Base-by-base conservation (phyloP, 1,140 invertebrate species). In the Notospermus geniculatus region DNA sequence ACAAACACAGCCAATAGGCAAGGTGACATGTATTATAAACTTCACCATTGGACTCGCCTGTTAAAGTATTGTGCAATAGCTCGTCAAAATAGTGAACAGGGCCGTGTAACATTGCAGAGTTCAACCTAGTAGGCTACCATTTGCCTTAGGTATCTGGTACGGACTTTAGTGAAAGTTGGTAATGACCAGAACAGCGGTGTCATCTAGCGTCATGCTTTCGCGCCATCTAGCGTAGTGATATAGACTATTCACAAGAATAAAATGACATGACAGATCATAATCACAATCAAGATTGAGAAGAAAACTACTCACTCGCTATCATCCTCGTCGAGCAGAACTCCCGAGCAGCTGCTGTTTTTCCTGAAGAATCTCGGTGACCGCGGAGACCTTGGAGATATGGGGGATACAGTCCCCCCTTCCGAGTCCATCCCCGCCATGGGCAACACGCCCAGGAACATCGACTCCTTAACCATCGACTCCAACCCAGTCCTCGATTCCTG, bases 281-380 rank as follows among this genome's bases (percentile, higher is more conserved):
- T 13, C 39, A 13, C 11, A 43, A 43, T 13, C 11, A 43, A 43
- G 19, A 19, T 13, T 11, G 39, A 43, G 11, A 43, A 43, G n/a
- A n/a, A n/a, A n/a, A n/a, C 32, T 36, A 50, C 46, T 50, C 25
- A 50, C 46, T 50, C 46, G 46, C 46, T 50, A 50, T 50, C 46
- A n/a, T 50, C 46, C 19, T 19, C 25, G n/a, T 50, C 46, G 46
- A 23, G 19, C 19, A 50, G 19, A 50, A 50, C 46, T 19, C 19
- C 19, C 4, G 32, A 36, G 19, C n/a, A 19, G 19, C 19, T 27
- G 25, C 46, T 50, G 9, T 23, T 50, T n/a, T 50, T 50, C 4
- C 46, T 5, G 46, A 50, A 50, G 46, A 50, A 50, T n/a, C 46
- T 50, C n/a, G 46, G 46, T n/a, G 46, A 23, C 46, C 46, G 5